phyloP scores from a whole-genome alignment of 2,888 invertebrate genomes.

The Notocelia uddmanniana region DNA sequence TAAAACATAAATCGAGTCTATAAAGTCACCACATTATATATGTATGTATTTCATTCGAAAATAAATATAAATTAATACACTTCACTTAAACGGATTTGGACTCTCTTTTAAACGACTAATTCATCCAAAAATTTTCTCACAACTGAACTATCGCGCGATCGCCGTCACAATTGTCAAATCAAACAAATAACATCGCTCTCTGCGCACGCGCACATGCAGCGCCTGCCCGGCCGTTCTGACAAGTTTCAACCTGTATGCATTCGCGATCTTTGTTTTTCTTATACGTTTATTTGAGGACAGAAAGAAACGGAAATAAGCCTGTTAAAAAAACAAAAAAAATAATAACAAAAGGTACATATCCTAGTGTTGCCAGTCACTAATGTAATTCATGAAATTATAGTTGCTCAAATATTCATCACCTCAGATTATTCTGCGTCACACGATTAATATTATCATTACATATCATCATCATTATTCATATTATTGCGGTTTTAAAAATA shows the following conservation, averaged over 20 bases:
- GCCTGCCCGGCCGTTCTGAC: conserved; percentile 17
- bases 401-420: no score
- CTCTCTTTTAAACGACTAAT: neutral
- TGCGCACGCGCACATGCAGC: conserved; percentile 33
- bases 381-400: no score
- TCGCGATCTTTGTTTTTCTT: conserved; percentile 37
- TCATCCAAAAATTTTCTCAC: conserved; percentile 9
- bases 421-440: no score
- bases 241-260: conserved; percentile 38
- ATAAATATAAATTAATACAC: neutral
- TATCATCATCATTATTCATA: no score
- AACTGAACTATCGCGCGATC: conserved; percentile 9
- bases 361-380: conserved; percentile 7
- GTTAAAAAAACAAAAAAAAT: neutral
- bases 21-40: conserved; percentile 10
- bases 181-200: neutral
- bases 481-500: no score
- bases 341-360: conserved; percentile 6
- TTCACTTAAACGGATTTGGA: neutral
- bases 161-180: conserved; percentile 11
- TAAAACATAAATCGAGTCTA: conserved; percentile 1
- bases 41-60: neutral
- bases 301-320: conserved; percentile 13
- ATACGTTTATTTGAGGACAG: neutral
- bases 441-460: no score